Conservation (phyloP, 1,140 invertebrate genomes). For the Conus ventricosus region DNA sequence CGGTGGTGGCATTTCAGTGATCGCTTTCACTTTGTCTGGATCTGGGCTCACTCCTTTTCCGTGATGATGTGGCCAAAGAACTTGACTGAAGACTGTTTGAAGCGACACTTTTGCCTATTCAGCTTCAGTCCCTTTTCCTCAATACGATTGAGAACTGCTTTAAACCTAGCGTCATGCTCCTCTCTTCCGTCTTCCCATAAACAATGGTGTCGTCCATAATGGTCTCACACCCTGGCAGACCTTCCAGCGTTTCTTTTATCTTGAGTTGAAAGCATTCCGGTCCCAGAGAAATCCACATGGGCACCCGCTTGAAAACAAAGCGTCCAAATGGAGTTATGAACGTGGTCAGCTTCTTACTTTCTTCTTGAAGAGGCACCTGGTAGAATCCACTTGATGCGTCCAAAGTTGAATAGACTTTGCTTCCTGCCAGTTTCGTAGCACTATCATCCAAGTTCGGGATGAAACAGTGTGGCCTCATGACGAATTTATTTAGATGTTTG, state of each 20-base stretch:
- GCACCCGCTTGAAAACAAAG: constrained; percentile 68
- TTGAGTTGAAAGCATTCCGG: constrained; percentile 48
- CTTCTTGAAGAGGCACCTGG: constrained; percentile 36
- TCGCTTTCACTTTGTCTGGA: constrained; percentile 61
- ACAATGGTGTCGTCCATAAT: constrained; percentile 62
- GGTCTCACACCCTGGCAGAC: constrained; percentile 31
- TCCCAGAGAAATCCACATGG: constrained; percentile 69
- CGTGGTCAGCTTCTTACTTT: constrained; percentile 39
- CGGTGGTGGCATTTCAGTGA: constrained; percentile 59
- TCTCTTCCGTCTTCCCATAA: constrained; percentile 66
- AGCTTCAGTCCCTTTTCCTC: constrained; percentile 50
- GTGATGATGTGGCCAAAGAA: constrained; percentile 42
- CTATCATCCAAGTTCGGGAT: constrained; percentile 47
- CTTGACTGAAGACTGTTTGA: constrained; percentile 39
- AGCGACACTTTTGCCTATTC: constrained; percentile 70
- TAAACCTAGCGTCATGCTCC: constrained; percentile 36
- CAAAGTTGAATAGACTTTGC: constrained; percentile 55
- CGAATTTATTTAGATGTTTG: constrained; percentile 13
- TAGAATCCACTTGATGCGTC: constrained; percentile 42
- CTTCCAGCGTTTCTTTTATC: constrained; percentile 45
- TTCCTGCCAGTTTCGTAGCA: constrained; percentile 55
- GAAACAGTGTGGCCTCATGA: constrained; percentile 37
- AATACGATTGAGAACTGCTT: constrained; percentile 42
- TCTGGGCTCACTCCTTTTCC: constrained; percentile 55
- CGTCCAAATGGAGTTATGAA: constrained; percentile 71